Evolutionary conservation across 2,113 vertebrate species (phyloP).

Genomic region (Okapia johnstoni): DNA sequence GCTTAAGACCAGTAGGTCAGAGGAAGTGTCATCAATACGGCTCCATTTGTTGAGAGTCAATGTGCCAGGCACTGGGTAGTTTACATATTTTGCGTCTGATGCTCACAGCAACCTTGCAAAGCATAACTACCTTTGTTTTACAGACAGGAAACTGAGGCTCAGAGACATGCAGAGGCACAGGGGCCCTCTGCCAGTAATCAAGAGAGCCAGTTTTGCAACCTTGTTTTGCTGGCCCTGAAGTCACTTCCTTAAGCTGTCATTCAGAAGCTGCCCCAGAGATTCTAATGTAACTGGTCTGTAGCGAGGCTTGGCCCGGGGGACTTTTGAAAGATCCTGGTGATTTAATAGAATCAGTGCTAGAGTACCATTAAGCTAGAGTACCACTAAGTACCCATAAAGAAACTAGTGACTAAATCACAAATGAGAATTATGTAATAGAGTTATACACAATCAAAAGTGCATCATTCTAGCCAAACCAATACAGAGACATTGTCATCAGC

Average conservation of each 20-base stretch:
- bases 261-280: background rate
- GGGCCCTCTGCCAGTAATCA: background rate
- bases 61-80: background rate
- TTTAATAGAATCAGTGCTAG: background rate
- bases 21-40: background rate
- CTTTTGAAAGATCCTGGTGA: background rate
- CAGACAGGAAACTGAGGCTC: background rate
- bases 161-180: background rate
- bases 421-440: background rate
- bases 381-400: background rate
- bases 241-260: background rate
- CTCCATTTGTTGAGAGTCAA: conserved; percentile 43
- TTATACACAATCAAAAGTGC: background rate
- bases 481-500: background rate
- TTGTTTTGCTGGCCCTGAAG: background rate
- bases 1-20: background rate
- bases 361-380: background rate
- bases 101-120: background rate
- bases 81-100: background rate
- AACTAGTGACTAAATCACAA: background rate
- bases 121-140: background rate
- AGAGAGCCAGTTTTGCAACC: conserved; percentile 11
- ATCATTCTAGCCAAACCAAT: background rate
- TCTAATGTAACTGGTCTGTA: background rate
- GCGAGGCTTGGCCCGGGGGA: background rate